A percentile compares a stretch with the other conserved stretches of the same genome.
phyloP scores from a whole-genome alignment of 1,140 invertebrate species.

The Chlorops oryzae region DNA sequence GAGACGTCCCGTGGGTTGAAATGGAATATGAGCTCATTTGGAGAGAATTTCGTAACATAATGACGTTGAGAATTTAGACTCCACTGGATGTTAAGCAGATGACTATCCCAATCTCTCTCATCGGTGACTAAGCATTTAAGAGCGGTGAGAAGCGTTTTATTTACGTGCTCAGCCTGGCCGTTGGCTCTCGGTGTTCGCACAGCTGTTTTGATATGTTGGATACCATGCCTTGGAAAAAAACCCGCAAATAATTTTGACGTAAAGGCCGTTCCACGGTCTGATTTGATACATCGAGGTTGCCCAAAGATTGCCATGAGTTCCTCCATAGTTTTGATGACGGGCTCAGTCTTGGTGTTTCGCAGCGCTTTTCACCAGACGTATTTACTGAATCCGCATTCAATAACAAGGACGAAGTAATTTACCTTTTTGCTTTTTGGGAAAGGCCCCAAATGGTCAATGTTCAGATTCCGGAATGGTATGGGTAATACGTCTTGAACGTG shows the following conservation, averaged over 20 bases:
- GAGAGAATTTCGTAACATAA: not conserved
- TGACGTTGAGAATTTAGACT: not conserved
- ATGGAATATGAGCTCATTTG: conserved; percentile 1
- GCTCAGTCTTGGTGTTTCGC: conserved; percentile 17
- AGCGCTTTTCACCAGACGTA: conserved; percentile 4
- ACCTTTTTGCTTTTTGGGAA: conserved; percentile 24
- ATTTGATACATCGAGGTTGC: not conserved
- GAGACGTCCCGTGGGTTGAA: not conserved
- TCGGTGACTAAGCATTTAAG: not conserved
- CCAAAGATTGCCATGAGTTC: conserved; percentile 3
- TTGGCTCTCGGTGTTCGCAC: conserved; percentile 3
- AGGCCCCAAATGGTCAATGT: conserved; percentile 36
- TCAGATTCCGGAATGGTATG: conserved; percentile 24
- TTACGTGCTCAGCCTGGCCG: not conserved
- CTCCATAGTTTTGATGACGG: conserved; percentile 9
- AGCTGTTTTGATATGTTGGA: no score
- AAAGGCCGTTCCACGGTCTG: conserved; percentile 1
- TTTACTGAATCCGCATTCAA: conserved; percentile 37
- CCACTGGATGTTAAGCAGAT: not conserved
- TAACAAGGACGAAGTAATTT: conserved; percentile 47
- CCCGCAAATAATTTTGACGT: conserved; percentile 10
- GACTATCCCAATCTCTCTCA: not conserved
- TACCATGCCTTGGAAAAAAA: no score
- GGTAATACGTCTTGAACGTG: conserved; percentile 28
- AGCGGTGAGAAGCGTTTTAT: no score